Evolutionary conservation across 1,140 invertebrate genomes (phyloP).

Genomic region (Drosophila sp.): DNA sequence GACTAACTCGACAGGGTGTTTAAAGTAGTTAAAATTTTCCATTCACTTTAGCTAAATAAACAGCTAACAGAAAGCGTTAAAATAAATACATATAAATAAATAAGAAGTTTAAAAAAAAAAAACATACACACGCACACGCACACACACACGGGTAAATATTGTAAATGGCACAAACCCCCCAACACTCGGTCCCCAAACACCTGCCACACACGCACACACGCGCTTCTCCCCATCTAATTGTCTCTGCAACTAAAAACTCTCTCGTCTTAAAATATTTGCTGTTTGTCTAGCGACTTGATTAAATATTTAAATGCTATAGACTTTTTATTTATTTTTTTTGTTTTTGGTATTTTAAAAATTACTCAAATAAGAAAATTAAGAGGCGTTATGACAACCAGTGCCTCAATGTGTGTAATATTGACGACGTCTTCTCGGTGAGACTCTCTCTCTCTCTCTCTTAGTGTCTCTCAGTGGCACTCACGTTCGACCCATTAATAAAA

Average conservation of each 20-base stretch:
- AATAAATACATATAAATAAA: constrained; percentile 72
- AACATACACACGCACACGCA: too few relatives aligned
- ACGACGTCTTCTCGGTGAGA: neutral
- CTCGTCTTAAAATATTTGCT: constrained; percentile 44
- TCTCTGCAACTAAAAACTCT: constrained; percentile 12
- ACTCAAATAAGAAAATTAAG: constrained; percentile 1
- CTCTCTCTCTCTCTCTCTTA: neutral
- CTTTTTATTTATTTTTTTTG: constrained; percentile 24
- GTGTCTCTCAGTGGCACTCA: constrained; percentile 45
- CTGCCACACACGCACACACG: neutral
- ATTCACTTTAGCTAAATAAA: constrained; percentile 71
- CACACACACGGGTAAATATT: constrained; percentile 48
- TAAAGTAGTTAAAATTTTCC: constrained; percentile 56
- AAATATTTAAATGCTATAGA: constrained; percentile 63
- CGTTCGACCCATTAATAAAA: constrained; percentile 82
- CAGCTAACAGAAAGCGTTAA: constrained; percentile 59
- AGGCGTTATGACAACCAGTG: neutral
- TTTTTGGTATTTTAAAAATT: neutral
- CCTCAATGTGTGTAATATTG: neutral
- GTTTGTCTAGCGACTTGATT: constrained; percentile 62
- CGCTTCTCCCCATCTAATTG: neutral
- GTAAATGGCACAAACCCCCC: constrained; percentile 49
- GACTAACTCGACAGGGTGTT: neutral
- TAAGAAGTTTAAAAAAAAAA: constrained; percentile 51
- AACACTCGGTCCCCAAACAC: neutral